Evolutionary conservation across 2,797 vertebrate genomes (phyloP).

Genomic region (Mormyrops attenuatus): DNA sequence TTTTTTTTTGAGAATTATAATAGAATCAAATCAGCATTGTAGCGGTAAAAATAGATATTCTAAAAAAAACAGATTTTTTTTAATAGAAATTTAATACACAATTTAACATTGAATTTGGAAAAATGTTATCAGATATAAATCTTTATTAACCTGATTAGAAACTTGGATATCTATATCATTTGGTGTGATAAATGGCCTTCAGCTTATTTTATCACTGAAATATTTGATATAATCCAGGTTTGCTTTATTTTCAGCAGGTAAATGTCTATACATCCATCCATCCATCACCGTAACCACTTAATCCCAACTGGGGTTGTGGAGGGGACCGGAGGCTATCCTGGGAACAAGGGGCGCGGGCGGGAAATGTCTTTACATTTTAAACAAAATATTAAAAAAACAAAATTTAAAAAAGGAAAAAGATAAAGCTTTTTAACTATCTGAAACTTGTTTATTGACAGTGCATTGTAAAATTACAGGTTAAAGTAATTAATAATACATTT

Average conservation of each 20-base stretch:
- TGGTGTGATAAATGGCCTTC: not conserved
- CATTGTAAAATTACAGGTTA: slow-evolving; percentile 30
- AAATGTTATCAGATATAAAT: not conserved
- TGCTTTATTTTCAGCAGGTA: not conserved
- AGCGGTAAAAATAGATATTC: not conserved
- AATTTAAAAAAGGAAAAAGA: slow-evolving; percentile 16
- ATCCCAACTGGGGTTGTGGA: not conserved
- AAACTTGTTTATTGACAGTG: slow-evolving; percentile 62
- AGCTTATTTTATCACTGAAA: not conserved
- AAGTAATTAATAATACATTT: slow-evolving; percentile 54
- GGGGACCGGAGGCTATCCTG: not conserved
- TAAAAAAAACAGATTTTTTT: not conserved
- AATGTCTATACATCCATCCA: not conserved
- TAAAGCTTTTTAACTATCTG: slow-evolving; percentile 36
- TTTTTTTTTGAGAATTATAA: not conserved
- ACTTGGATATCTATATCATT: not conserved
- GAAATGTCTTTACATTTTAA: not conserved
- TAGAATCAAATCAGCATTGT: not conserved
- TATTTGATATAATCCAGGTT: not conserved
- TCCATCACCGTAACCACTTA: not conserved
- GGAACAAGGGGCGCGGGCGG: not conserved
- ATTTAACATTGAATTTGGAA: not conserved
- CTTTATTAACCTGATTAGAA: not conserved
- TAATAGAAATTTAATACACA: not conserved
- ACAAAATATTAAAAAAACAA: not conserved